phyloP scores from a whole-genome alignment of 2,888 invertebrate species.

The Harpalus rubripes region DNA sequence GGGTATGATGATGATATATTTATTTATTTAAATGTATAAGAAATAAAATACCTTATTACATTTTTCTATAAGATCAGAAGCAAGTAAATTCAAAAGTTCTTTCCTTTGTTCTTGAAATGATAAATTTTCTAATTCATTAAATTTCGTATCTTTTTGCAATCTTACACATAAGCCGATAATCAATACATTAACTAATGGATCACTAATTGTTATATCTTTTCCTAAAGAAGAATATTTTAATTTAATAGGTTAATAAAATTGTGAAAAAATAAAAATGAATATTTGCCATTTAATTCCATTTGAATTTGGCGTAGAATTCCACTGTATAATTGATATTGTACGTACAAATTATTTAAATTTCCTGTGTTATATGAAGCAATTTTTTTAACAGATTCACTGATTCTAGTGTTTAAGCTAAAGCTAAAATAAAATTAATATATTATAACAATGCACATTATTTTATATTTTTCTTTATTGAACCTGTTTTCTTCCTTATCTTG shows the following conservation, averaged over 20 bases:
- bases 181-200: conserved; percentile 1
- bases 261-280: background rate
- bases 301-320: conserved; percentile 12
- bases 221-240: conserved; percentile 4
- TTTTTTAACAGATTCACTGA: background rate
- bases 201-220: background rate
- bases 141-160: background rate
- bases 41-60: conserved; percentile 9
- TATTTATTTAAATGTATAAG: background rate
- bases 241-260: background rate
- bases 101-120: background rate
- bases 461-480: background rate
- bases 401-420: background rate
- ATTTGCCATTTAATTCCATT: conserved; percentile 31
- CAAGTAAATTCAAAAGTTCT: background rate
- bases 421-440: background rate
- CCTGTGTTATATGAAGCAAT: background rate
- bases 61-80: conserved; percentile 16
- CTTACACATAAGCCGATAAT: conserved; percentile 9
- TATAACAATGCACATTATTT: background rate
- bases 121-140: background rate
- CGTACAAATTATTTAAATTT: background rate
- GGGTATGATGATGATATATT: too few relatives aligned
- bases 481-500: background rate
- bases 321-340: conserved; percentile 30